Conservation (phyloP, 1,140 invertebrate species). For the Drosophila micromelanica region DNA sequence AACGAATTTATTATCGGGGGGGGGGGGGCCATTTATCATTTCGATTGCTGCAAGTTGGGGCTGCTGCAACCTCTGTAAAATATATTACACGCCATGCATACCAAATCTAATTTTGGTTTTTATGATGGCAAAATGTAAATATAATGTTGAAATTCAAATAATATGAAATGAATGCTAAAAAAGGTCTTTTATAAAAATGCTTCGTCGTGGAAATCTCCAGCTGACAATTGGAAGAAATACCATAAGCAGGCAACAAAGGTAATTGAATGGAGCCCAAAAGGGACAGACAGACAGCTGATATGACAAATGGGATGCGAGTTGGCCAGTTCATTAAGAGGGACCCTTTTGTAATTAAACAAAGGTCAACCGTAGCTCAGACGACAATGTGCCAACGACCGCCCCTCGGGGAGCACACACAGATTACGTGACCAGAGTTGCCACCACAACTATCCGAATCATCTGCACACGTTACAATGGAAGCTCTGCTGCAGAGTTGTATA, state of each 20-base stretch:
- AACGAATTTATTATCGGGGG: constrained; percentile 23
- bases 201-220: neutral
- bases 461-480: constrained; percentile 39
- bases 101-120: constrained; percentile 13
- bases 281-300: constrained; percentile 2
- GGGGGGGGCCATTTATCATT: constrained; percentile 29
- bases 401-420: constrained; percentile 29
- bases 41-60: neutral
- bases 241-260: constrained; percentile 6
- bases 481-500: constrained; percentile 33
- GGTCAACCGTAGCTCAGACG: constrained; percentile 38
- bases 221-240: neutral
- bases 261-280: constrained; percentile 21
- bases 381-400: constrained; percentile 65
- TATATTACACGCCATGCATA: constrained; percentile 13
- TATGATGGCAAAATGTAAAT: neutral
- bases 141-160: neutral
- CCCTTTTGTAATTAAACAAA: constrained; percentile 70
- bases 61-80: constrained; percentile 7
- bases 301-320: constrained; percentile 13
- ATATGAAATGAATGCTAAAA: too few species aligned
- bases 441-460: constrained; percentile 9
- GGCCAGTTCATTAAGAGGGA: constrained; percentile 55
- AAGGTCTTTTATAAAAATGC: too few species aligned
- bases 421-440: constrained; percentile 54